Conservation (phyloP, 2,113 vertebrate genomes). For the Hypocryptadius cinnamomeus region DNA sequence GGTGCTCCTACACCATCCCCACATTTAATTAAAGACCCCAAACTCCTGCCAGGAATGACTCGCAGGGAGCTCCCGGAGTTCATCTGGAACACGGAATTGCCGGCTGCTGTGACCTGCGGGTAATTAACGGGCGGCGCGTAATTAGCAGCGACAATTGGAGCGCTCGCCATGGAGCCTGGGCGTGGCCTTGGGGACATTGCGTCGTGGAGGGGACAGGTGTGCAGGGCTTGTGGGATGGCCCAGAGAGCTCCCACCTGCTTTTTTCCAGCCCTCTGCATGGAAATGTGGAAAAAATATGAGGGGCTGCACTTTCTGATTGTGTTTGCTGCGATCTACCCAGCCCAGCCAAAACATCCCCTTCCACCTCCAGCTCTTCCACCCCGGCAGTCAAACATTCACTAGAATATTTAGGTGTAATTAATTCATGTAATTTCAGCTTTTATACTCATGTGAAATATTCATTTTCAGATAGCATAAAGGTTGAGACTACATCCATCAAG, state of each 20-base stretch:
- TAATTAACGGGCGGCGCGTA: not conserved
- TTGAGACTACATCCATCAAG: constrained; percentile 1
- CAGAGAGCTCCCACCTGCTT: not conserved
- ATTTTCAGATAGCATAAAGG: not conserved
- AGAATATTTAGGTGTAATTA: not conserved
- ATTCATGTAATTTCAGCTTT: not conserved
- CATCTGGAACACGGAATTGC: not conserved
- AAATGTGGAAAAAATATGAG: not conserved
- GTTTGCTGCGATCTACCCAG: not conserved
- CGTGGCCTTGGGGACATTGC: rapidly evolving
- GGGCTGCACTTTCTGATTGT: rapidly evolving
- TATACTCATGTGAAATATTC: constrained; percentile 14
- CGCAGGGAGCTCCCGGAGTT: not conserved
- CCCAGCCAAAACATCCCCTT: rapidly evolving
- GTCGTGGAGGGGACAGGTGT: not conserved
- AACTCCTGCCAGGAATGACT: not conserved
- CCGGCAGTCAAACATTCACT: not conserved
- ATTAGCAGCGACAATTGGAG: not conserved
- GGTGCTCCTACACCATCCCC: not conserved
- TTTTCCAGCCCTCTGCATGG: rapidly evolving
- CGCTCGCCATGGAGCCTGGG: not conserved
- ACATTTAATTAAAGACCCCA: not conserved
- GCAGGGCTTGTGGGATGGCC: not conserved
- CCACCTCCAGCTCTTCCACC: not conserved
- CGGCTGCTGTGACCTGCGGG: not conserved